A percentile compares a stretch with the other conserved stretches of the same genome.
Conservation (phyloP, 1,140 invertebrate genomes). For the Eueides isabella region DNA sequence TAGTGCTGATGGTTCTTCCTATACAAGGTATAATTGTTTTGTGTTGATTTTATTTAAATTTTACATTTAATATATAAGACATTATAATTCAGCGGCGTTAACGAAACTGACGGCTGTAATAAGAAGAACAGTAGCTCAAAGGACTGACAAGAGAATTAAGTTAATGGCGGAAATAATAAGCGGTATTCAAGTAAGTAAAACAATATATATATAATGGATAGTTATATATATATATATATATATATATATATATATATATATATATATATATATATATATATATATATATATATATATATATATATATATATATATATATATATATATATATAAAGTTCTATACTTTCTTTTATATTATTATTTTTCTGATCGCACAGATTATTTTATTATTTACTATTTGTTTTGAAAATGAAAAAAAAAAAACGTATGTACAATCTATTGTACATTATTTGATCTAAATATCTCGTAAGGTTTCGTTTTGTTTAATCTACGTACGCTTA, state of each 20-base stretch:
- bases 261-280: too few species aligned
- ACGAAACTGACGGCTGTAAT: constrained; percentile 63
- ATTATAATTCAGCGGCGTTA: constrained; percentile 52
- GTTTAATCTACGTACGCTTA: too few species aligned
- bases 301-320: too few species aligned
- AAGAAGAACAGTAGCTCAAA: constrained; percentile 83
- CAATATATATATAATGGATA: not conserved
- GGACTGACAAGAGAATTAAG: constrained; percentile 90
- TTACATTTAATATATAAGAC: not conserved
- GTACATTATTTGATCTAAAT: too few species aligned
- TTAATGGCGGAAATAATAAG: constrained; percentile 93
- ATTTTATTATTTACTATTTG: too few species aligned
- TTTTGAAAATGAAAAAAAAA: too few species aligned
- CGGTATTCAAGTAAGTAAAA: constrained; percentile 84
- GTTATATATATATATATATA: not conserved
- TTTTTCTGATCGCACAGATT: too few species aligned
- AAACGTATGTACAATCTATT: too few species aligned
- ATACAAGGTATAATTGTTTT: constrained; percentile 82
- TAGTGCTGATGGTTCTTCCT: constrained; percentile 84
- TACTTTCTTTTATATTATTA: too few species aligned
- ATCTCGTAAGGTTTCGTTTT: too few species aligned
- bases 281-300: too few species aligned
- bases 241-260: not conserved
- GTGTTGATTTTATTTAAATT: constrained; percentile 16
- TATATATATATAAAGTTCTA: too few species aligned